Conservation (phyloP, 2,888 invertebrate genomes). For the Orthosia incerta region DNA sequence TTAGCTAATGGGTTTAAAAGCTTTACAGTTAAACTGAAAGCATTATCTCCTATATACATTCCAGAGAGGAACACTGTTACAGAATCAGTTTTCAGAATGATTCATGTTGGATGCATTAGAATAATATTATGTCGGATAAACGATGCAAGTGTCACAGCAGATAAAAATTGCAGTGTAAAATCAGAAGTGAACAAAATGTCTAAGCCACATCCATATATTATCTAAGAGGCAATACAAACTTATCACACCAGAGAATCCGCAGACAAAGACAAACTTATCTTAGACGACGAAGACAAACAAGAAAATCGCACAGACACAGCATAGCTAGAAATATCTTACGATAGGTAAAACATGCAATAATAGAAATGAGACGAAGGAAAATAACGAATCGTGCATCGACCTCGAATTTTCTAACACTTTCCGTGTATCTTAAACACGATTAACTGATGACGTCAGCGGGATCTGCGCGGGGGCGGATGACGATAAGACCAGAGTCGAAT, state of each 20-base stretch:
- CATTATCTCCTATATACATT: conserved; percentile 10
- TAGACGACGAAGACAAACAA: conserved; percentile 43
- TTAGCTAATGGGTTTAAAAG: conserved; percentile 48
- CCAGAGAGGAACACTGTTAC: neutral
- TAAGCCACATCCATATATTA: conserved; percentile 22
- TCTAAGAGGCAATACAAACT: conserved; percentile 39
- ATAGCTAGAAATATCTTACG: conserved; percentile 52
- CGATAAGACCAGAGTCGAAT: conserved; percentile 65
- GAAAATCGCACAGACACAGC: conserved; percentile 34
- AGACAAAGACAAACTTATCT: conserved; percentile 54
- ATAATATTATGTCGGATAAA: neutral
- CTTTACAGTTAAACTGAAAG: conserved; percentile 26
- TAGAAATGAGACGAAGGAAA: conserved; percentile 56
- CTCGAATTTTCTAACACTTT: conserved; percentile 72
- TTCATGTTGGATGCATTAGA: neutral
- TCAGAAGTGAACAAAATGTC: neutral
- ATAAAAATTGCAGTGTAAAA: conserved; percentile 11
- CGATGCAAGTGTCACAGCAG: neutral
- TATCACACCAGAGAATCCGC: conserved; percentile 25
- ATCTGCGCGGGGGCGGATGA: conserved; percentile 70
- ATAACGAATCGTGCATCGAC: conserved; percentile 69
- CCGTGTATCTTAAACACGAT: conserved; percentile 53
- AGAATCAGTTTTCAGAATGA: conserved; percentile 5
- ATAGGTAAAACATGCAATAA: conserved; percentile 62
- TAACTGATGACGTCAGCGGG: conserved; percentile 69